phyloP scores from a whole-genome alignment of 2,113 vertebrate genomes.

The Stictonetta naevosa region DNA sequence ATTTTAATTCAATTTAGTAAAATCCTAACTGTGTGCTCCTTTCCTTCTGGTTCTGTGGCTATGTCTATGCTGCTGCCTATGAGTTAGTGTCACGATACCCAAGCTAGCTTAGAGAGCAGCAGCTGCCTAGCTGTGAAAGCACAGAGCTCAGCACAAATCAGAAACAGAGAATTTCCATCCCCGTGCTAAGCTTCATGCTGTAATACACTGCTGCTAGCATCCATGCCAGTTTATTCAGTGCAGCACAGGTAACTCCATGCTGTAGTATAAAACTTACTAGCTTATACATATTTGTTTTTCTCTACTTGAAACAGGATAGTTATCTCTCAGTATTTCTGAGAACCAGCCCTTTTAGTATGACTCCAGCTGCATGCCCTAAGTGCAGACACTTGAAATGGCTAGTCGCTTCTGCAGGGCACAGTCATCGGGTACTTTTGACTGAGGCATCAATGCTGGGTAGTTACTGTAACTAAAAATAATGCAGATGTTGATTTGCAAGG shows the following conservation, averaged over 20 bases:
- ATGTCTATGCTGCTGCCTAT: background rate
- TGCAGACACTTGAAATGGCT: background rate
- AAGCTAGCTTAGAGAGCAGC: background rate
- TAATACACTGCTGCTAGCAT: background rate
- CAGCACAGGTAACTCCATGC: background rate
- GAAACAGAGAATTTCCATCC: background rate
- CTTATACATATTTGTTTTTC: background rate
- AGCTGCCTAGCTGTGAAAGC: background rate
- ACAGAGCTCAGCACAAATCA: background rate
- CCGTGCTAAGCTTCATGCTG: background rate
- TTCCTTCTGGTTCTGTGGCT: slow-evolving; percentile 31
- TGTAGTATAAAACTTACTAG: background rate
- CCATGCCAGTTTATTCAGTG: accelerated
- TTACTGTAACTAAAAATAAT: background rate
- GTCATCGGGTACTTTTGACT: background rate
- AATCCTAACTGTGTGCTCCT: background rate
- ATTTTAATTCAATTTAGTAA: slow-evolving; percentile 50
- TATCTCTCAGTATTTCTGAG: background rate
- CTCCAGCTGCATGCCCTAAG: background rate
- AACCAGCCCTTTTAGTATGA: background rate
- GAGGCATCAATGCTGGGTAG: background rate
- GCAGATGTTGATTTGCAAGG: background rate
- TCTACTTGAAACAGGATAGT: background rate
- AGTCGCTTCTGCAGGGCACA: background rate
- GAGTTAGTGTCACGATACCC: background rate